Evolutionary conservation across 2,797 vertebrate species (phyloP), one percentile per base, ranked within the genome.

Genomic region (Valencia hispanica): DNA sequence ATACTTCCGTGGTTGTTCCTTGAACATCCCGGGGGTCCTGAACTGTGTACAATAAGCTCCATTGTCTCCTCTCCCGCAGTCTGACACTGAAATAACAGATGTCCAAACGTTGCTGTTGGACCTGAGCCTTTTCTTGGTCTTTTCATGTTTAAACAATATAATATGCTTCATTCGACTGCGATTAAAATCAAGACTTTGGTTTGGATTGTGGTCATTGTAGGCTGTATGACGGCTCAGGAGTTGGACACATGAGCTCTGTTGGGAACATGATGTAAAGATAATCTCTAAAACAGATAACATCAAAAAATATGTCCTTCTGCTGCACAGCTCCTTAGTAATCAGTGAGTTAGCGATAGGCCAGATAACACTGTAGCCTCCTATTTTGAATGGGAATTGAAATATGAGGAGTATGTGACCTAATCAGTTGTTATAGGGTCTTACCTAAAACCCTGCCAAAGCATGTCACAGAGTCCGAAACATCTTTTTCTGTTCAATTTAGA

Each of bases 81-180:
- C 80, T 78, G 76, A 88, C 86, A 69, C 87, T 90, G 83, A 88
- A 93, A 93, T 88, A 92, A 91, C 92, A 91, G 84, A 92, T 85
- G 87, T 90, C 79, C 76, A 20, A 77, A 78, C 11, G 41, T 47
- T 50, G 72, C 75, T 81, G 84, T 89, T 89, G 90, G 83, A 82
- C 48, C 30, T 0, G n/a, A 71, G 79, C 69, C 77, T 86, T 72
- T 14, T 70, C 51, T 78, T 5, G 20, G 36, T 48, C 34, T 18
- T 66, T 73, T 87, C 70, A 57, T 61, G 70, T 83, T 89, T 82
- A 11, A 70, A 83, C 78, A 41, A 76, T 71, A 71, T 81, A 55
- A 84, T 77, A 53, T 5, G 36, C 81, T 75, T 50, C 15, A 63
- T 82, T 86, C 34, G 78, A 68, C 69, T 34, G 74, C 0, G 2